Base-by-base conservation (phyloP, 2,888 invertebrate genomes). In the Yponomeuta plumbellus region DNA sequence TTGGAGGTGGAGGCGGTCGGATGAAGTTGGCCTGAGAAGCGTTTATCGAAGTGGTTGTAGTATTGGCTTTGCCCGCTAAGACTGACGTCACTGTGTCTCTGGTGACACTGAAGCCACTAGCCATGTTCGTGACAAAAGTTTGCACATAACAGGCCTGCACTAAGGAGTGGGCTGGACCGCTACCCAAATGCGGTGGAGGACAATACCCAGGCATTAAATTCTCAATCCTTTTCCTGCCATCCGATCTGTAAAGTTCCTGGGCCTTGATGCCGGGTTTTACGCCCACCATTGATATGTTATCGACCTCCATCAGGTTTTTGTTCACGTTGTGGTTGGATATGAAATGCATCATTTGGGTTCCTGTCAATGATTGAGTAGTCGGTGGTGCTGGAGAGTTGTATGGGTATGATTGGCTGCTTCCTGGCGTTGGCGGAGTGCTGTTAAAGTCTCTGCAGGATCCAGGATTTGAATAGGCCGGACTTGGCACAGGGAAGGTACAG, bases 71-170 rank as follows among this genome's bases (percentile, higher is more conserved):
- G 3, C 96, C 96, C 2, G 96, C 96, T 69, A 95, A 81, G 1
- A 96, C 96, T 0, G 95, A 96, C 0, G 96, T 97, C 22, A 96
- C 95, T 0, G 96, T 96, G 77, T 96, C 96, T 71, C 96, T 93
- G 52, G 95, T 95, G 2, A 94, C 94, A 0, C 96, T 96, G 77
- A 95, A 94, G 11, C 95, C 94, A 76, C 95, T 95, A 0, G 95
- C 95, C 83, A 92, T 90, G 1, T 90, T 91, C 1, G 88, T 88
- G 0, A 92, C 86, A 70, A 81, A 84, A 0, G 88, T 85, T 71
- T 91, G 91, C 2, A 89, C 83, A 67, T 90, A 89, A 73, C 87
- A 88, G 1, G 90, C 78, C 71, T 88, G 89, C 69, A 88, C 81
- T 56, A 88, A 71, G 0, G 89, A 85, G 70, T 86, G 87, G 0